Evolutionary conservation across 2,797 vertebrate genomes (phyloP), one percentile per base, ranked within the genome.

Genomic region (Rousettus madagascariensis): DNA sequence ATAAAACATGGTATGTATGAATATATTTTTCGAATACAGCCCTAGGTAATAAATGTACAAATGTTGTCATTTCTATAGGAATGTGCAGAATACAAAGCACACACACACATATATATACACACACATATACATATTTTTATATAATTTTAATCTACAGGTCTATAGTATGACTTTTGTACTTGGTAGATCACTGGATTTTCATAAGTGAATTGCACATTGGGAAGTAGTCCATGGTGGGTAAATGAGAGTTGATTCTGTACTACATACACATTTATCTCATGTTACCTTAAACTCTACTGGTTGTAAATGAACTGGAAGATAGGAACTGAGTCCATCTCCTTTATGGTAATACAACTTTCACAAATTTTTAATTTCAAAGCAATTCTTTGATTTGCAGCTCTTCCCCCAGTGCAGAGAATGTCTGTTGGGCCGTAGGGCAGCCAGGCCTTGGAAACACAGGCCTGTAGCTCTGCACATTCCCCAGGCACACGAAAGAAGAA

Each of bases 311-410:
- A 55, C 38, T 30, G 12, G 63, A n/a, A 59, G 69, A 30, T 4
- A n/a, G 15, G 30, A 84, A 55, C 19, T 4, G 12, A 57, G 28
- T 22, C 41, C 7, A 10, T 30, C 55, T 89, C 68, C n/a, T 87
- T n/a, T 30, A 8, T 0, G 49, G 20, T 38, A 55, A 46, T 19
- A 28, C 5, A 41, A 6, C n/a, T 24, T 68, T 41, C 30, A 59
- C 80, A 83, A n/a, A 36, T n/a, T 66, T 65, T 75, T 61, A 17
- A 79, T 74, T 82, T 68, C 55, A 75, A 75, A 94, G 80, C 3
- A 61, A 22, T 38, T 85, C 61, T 65, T 63, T 6, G 1, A 90
- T 72, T 79, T 38, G 38, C 0, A 51, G 26, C 13, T 13, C 43
- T 46, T 89, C 16, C 13, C 20, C 13, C 22, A 75, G 12, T 6